phyloP scores from a whole-genome alignment of 2,113 vertebrate genomes.

The Holacanthus passer region DNA sequence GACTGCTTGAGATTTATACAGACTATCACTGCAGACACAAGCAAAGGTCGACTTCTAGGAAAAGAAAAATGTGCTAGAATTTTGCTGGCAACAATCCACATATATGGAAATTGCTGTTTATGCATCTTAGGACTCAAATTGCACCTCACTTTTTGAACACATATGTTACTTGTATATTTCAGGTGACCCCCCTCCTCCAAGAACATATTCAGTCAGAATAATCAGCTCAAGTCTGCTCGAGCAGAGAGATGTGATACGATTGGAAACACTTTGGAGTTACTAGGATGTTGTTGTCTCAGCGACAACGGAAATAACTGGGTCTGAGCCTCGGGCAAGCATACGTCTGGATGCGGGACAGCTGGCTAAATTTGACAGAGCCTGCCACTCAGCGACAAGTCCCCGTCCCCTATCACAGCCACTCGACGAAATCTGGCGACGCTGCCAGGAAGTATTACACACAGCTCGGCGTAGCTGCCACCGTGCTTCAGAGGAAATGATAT shows the following conservation, averaged over 20 bases:
- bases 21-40: not conserved
- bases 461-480: slow-evolving; percentile 20
- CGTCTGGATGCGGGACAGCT: slow-evolving; percentile 67
- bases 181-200: slow-evolving; percentile 2
- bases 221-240: not conserved
- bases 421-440: slow-evolving; percentile 41
- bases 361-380: slow-evolving; percentile 74
- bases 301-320: slow-evolving; percentile 58
- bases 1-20: not conserved
- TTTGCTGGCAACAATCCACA: not conserved
- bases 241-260: slow-evolving; percentile 31
- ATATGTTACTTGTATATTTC: slow-evolving; percentile 1
- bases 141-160: not conserved
- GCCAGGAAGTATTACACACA: slow-evolving; percentile 47
- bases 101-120: no score
- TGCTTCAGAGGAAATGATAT: slow-evolving; percentile 39
- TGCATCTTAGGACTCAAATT: no score
- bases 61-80: not conserved
- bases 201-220: slow-evolving; percentile 30
- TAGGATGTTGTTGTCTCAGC: slow-evolving; percentile 42
- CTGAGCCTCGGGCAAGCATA: slow-evolving; percentile 58
- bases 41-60: not conserved
- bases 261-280: slow-evolving; percentile 40
- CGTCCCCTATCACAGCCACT: slow-evolving; percentile 57
- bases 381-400: slow-evolving; percentile 68